Base-by-base conservation (phyloP, 2,113 vertebrate genomes). In the Thamnaconus septentrionalis region DNA sequence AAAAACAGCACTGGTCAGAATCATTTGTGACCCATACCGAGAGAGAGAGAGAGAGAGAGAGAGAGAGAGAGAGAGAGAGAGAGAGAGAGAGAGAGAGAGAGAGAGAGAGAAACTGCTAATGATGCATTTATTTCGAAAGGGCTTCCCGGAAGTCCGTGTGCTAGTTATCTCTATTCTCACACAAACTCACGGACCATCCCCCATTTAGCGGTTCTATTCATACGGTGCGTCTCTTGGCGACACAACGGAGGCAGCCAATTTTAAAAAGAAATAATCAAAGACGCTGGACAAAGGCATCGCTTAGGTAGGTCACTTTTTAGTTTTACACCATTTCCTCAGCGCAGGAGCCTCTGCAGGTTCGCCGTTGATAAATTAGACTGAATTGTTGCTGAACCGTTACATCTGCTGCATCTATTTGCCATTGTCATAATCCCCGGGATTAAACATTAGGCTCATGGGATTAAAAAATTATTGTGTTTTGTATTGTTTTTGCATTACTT, bases 201-300 rank as follows among this genome's bases (percentile, higher is more conserved):
- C 85, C 88, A 78, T 56, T 74, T 76, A 64, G 69, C 18, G 52
- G 79, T 76, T 73, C 43, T 61, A 60, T 39, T 73, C 78, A 66
- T 31, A 31, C 18, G 18, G 18, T 31, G 18, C 18, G 18, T 31
- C 18, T 31, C 18, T 31, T 31, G 18, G 64, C 9, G n/a, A 7
- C 7, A 8, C 64, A 31, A 58, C 57, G 64, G 79, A 41, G 61
- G 42, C 6, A 31, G 44, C 53, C 54, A 71, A 69, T 42, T 64
- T 81, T 69, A 39, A 53, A 31, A 62, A 0, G 58, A 56, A 12
- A 12, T 7, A 55, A n/a, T 39, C 42, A 56, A 12, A 66, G 56
- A 55, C 75, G 51, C 54, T 48, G 73, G 77, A 66, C 50, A 45
- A 48, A 12, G 11, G 47, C 2, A 49, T 53, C 8, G 0, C 39